These are phyloP conservation scores for Dipus sagitta DNA, from an alignment of 2,797 vertebrate species.

Conservation along the genomic window DNA sequence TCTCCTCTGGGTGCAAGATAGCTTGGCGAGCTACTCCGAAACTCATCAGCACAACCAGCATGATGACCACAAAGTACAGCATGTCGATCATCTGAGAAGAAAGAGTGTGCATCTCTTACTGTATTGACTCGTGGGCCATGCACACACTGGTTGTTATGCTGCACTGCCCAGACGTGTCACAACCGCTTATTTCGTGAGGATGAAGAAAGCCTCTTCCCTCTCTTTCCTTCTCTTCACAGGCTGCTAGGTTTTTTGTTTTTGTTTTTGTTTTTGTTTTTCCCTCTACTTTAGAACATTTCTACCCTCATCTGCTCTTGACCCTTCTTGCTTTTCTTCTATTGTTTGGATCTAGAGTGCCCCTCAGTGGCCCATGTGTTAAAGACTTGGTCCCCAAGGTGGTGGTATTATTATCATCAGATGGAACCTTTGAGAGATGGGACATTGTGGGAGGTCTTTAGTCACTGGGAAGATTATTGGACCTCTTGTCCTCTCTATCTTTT, in stretches of 20 bases:
- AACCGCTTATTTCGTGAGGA: background rate
- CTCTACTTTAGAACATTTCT: slow-evolving; percentile 11
- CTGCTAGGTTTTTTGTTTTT: background rate
- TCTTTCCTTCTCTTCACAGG: background rate
- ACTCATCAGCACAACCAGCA: slow-evolving; percentile 99
- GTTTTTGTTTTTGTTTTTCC: background rate
- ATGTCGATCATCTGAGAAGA: slow-evolving; percentile 97
- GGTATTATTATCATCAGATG: background rate
- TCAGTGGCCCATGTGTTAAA: background rate
- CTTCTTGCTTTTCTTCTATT: background rate
- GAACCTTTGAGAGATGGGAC: background rate
- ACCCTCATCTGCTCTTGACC: background rate
- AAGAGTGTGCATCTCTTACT: background rate
- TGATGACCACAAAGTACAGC: slow-evolving; percentile 99
- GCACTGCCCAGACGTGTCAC: background rate
- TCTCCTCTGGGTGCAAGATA: slow-evolving; percentile 98
- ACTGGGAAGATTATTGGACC: background rate
- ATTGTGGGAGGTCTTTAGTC: background rate
- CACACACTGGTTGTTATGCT: background rate
- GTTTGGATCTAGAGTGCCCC: background rate
- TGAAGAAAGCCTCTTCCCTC: background rate
- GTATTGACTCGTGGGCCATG: background rate
- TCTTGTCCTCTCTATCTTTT: background rate
- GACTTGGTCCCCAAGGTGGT: background rate
- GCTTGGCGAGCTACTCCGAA: slow-evolving; percentile 98